phyloP scores from a whole-genome alignment of 2,113 vertebrate genomes.

The Oostethus manadensis region DNA sequence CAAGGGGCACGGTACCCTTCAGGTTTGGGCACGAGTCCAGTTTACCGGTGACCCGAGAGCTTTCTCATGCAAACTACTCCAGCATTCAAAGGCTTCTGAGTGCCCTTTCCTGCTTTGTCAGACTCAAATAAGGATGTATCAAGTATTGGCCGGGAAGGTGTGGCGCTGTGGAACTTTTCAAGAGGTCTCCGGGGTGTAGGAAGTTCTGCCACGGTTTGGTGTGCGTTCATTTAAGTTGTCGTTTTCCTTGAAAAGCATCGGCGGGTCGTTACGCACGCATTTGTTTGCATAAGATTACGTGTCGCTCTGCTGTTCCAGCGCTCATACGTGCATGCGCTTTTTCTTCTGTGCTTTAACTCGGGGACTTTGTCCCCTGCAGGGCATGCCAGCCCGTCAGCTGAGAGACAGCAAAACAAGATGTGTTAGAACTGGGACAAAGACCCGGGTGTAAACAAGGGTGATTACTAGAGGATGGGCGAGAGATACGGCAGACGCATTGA shows the following conservation, averaged over 20 bases:
- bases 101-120: constrained; percentile 65
- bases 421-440: constrained; percentile 43
- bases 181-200: constrained; percentile 25
- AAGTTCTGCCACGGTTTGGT: constrained; percentile 1
- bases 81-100: constrained; percentile 64
- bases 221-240: constrained; percentile 1
- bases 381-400: constrained; percentile 67
- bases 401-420: constrained; percentile 48
- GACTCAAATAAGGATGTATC: constrained; percentile 57
- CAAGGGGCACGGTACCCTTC: constrained; percentile 7
- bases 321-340: constrained; percentile 27
- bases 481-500: constrained; percentile 10
- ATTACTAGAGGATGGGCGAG: constrained; percentile 8
- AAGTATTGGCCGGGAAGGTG: constrained; percentile 46
- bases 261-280: constrained; percentile 4
- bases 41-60: constrained; percentile 35
- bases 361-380: constrained; percentile 63
- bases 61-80: constrained; percentile 48
- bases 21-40: constrained; percentile 26
- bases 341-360: constrained; percentile 24
- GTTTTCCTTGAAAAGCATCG: constrained; percentile 3
- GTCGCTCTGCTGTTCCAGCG: constrained; percentile 13
- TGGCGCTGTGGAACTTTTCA: constrained; percentile 42
- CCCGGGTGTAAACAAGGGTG: constrained; percentile 28
- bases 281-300: constrained; percentile 47